Conservation (phyloP, 2,888 invertebrate species). For the Mamestra brassicae region DNA sequence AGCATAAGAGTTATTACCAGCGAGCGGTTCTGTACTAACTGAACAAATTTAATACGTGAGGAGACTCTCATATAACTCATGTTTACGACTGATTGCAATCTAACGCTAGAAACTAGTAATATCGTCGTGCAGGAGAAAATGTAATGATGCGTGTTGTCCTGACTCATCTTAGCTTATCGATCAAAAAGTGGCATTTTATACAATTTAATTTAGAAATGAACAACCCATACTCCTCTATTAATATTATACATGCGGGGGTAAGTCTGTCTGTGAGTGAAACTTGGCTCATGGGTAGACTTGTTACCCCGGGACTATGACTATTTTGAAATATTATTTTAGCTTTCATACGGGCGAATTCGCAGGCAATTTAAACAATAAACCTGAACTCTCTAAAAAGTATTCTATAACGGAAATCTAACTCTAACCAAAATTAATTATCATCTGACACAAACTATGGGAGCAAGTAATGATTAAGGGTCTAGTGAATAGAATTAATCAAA, state of each 20-base stretch:
- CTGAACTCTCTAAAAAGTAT: not conserved
- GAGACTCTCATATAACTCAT: too few relatives aligned
- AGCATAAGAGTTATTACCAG: not conserved
- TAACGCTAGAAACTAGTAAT: not conserved
- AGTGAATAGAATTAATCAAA: not conserved
- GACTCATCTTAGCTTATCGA: not conserved
- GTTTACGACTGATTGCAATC: not conserved
- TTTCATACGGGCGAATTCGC: too few relatives aligned
- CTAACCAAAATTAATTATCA: not conserved
- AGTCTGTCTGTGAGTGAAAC: too few relatives aligned
- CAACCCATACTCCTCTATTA: not conserved
- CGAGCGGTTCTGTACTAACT: not conserved
- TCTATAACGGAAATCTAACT: not conserved
- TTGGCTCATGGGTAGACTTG: too few relatives aligned
- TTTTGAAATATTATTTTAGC: too few relatives aligned
- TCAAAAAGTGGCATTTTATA: not conserved
- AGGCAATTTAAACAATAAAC: not conserved
- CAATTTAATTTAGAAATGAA: not conserved
- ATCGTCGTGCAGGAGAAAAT: too few relatives aligned
- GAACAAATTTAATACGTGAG: too few relatives aligned
- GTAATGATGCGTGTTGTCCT: not conserved
- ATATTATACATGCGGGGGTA: too few relatives aligned
- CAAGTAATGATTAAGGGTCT: not conserved
- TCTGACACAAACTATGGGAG: not conserved
- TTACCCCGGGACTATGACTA: too few relatives aligned